These are phyloP conservation scores for Coelopa frigida DNA, from an alignment of 1,140 invertebrate species.

Conservation along the genomic window DNA sequence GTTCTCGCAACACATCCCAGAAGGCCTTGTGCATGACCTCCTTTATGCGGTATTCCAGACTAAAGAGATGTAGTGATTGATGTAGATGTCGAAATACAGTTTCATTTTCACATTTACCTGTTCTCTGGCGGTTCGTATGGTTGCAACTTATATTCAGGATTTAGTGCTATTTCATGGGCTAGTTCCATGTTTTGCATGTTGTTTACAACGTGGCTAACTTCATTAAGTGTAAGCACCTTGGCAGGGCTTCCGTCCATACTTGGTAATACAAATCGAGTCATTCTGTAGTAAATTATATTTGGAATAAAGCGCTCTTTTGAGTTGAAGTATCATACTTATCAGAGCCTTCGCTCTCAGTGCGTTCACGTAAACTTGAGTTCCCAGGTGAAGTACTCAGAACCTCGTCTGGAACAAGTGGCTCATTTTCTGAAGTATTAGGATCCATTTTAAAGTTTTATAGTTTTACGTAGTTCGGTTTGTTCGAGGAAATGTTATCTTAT, in stretches of 20 bases:
- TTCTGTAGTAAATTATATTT: no score
- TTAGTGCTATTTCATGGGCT: conserved; percentile 91
- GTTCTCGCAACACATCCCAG: conserved; percentile 77
- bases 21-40: conserved; percentile 88
- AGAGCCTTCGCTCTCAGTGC: conserved; percentile 42
- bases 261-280: conserved; percentile 33
- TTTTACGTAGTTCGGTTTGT: no score
- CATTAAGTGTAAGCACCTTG: conserved; percentile 80
- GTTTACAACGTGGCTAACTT: conserved; percentile 82
- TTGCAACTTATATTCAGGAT: conserved; percentile 83
- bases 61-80: conserved; percentile 45
- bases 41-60: conserved; percentile 72
- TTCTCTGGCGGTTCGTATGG: conserved; percentile 69
- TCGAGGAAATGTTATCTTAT: no score
- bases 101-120: no score
- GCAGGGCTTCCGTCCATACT: conserved; percentile 68
- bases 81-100: no score
- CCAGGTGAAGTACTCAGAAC: conserved; percentile 17
- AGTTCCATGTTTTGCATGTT: conserved; percentile 88
- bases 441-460: conserved; percentile 29
- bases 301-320: no score
- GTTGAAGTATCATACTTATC: no score
- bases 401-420: conserved; percentile 11
- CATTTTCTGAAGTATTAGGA: conserved; percentile 17
- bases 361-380: conserved; percentile 15